Evolutionary conservation across 2,113 vertebrate genomes (phyloP).

Genomic region (Corythornis vintsioides): DNA sequence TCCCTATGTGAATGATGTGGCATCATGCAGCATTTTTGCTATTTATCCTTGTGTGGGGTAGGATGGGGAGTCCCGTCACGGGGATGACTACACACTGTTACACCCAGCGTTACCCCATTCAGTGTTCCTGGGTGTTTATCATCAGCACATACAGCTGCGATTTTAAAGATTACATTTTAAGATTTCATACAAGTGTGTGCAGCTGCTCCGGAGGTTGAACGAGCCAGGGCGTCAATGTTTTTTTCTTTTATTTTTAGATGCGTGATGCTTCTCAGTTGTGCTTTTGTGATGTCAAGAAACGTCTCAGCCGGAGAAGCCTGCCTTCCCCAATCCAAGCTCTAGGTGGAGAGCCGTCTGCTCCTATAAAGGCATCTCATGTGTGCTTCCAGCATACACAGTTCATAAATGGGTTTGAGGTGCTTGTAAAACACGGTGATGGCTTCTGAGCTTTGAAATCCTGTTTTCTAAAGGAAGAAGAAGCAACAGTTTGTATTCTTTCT

Average conservation of each 20-base stretch:
- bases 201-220: background rate
- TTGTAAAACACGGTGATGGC: background rate
- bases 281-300: background rate
- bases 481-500: background rate
- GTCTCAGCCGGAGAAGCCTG: no score
- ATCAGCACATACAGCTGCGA: rapidly evolving
- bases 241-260: background rate
- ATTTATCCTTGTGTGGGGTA: background rate
- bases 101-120: background rate
- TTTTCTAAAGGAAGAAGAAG: background rate
- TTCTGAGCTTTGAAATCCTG: background rate
- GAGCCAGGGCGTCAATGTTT: background rate
- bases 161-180: background rate
- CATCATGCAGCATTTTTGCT: background rate
- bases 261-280: rapidly evolving
- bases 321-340: background rate
- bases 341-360: background rate
- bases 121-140: background rate
- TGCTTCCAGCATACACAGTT: background rate
- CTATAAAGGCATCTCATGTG: background rate
- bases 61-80: background rate
- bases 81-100: background rate
- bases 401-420: background rate
- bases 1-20: background rate
- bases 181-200: background rate